Percentiles rank a stretch among this genome's conserved stretches.
Evolutionary conservation across 2,113 vertebrate genomes (phyloP).

Genomic region (Pterocles orientalis): DNA sequence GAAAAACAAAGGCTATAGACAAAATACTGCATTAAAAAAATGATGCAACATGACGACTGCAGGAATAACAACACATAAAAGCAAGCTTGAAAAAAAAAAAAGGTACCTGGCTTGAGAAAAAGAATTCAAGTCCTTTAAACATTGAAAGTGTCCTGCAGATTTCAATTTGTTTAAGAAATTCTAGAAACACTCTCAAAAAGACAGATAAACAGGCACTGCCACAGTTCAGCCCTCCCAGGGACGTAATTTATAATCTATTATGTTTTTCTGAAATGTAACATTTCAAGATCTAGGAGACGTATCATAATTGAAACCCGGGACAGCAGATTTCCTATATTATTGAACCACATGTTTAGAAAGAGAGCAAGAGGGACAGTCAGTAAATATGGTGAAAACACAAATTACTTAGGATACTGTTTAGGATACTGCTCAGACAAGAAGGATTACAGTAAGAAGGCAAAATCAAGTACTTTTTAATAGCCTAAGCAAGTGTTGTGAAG

Average conservation of each 20-base stretch:
- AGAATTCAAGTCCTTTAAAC: neutral
- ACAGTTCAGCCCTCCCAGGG: neutral
- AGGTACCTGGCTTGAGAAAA: neutral
- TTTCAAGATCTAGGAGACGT: neutral
- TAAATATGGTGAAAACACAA: conserved; percentile 36
- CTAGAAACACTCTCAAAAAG: conserved; percentile 8
- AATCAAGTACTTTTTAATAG: neutral
- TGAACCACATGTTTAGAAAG: neutral
- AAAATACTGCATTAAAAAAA: neutral
- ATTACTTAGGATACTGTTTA: neutral
- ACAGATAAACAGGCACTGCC: neutral
- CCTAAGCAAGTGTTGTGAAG: neutral
- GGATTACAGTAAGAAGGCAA: conserved; percentile 24
- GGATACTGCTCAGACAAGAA: neutral
- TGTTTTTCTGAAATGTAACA: neutral
- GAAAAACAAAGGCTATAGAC: neutral
- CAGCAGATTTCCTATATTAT: neutral
- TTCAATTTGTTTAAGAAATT: neutral
- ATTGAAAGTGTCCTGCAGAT: neutral
- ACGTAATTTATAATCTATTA: neutral
- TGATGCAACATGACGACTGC: neutral
- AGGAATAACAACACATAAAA: neutral
- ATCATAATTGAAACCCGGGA: neutral
- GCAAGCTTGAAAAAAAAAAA: neutral
- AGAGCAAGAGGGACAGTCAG: neutral